Percentiles rank a stretch among this genome's conserved stretches.
phyloP scores from a whole-genome alignment of 2,113 vertebrate genomes.

The Megaceryle torquata region DNA sequence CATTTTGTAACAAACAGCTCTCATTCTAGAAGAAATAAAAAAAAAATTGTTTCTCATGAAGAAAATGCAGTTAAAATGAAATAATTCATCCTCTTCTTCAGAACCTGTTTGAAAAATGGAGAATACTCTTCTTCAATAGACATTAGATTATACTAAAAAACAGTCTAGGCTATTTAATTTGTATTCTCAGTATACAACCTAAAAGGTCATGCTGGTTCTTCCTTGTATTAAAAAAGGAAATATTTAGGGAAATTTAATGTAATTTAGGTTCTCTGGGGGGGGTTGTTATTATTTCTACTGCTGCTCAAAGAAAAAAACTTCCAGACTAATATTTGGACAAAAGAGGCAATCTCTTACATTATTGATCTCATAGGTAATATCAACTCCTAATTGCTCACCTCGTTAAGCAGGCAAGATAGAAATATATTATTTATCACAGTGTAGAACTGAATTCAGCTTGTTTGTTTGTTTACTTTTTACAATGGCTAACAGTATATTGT shows the following conservation, averaged over 20 bases:
- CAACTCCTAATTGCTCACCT: neutral
- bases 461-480: neutral
- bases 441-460: neutral
- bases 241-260: neutral
- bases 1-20: neutral
- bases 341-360: neutral
- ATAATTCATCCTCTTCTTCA: neutral
- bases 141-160: neutral
- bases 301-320: neutral
- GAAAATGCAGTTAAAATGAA: neutral
- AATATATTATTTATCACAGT: neutral
- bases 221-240: neutral
- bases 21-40: neutral
- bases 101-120: neutral
- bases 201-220: slow-evolving; percentile 13
- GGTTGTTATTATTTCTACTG: neutral
- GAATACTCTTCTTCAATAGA: neutral
- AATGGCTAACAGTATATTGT: neutral
- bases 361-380: neutral
- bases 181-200: neutral
- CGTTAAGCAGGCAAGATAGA: neutral
- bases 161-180: neutral
- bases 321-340: neutral
- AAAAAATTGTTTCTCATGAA: neutral
- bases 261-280: neutral